phyloP scores from a whole-genome alignment of 2,888 invertebrate genomes.

The Hyles lineata region DNA sequence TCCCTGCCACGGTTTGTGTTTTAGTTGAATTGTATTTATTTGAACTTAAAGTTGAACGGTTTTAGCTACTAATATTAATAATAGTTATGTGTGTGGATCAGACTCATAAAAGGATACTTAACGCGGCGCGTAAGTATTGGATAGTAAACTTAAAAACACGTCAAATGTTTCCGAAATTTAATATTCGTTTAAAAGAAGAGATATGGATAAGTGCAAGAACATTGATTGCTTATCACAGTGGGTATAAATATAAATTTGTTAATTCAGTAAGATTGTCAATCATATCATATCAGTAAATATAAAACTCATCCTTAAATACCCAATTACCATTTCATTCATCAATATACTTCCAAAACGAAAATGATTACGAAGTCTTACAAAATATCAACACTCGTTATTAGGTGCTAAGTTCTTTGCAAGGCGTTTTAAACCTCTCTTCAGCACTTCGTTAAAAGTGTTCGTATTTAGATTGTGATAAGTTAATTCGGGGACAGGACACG shows the following conservation, averaged over 20 bases:
- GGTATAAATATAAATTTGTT: too few species aligned
- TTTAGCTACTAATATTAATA: not conserved
- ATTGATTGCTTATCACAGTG: too few species aligned
- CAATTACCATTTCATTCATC: too few species aligned
- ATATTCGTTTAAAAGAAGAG: too few species aligned
- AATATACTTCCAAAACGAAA: too few species aligned
- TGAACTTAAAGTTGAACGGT: not conserved
- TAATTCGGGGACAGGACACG: slow-evolving; percentile 73
- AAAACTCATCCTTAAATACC: too few species aligned
- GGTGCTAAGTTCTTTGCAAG: slow-evolving; percentile 39
- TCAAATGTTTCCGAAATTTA: too few species aligned
- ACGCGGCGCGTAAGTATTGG: not conserved
- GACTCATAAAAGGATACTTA: not conserved
- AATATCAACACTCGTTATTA: not conserved
- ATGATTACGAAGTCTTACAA: not conserved
- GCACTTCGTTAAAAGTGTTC: slow-evolving; percentile 80
- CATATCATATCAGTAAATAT: too few species aligned
- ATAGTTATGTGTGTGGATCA: not conserved
- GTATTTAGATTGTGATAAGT: slow-evolving; percentile 81
- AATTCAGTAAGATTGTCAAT: too few species aligned
- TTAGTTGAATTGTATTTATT: not conserved
- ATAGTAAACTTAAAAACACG: too few species aligned
- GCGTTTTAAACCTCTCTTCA: slow-evolving; percentile 79
- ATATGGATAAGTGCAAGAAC: too few species aligned
- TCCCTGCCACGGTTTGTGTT: slow-evolving; percentile 50